Evolutionary conservation across 2,113 vertebrate genomes (phyloP), one percentile per base, ranked within the genome.

Genomic region (Albula glossodonta): DNA sequence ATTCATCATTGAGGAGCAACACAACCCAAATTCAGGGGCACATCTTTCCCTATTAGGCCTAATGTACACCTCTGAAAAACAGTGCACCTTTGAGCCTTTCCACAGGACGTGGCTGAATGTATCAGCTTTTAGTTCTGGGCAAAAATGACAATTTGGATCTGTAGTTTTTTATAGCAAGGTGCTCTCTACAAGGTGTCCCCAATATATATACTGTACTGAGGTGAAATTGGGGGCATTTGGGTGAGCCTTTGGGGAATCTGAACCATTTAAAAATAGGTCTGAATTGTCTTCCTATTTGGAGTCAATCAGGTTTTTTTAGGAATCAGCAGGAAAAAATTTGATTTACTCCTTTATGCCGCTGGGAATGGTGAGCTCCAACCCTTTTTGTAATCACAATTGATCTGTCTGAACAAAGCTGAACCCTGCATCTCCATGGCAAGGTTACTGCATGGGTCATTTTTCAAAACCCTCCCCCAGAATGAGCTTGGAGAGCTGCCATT

Each of bases 371-470:
- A 4, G 4, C 48, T 82, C 51, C 51, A 53, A 79, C 78, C 51
- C 82, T 83, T 78, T 90, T 90, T 90, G 87, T 88, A 86, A 89
- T 88, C 89, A 84, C 51, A 52, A 85, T 66, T 81, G 86, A 90
- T 90, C 84, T 87, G 86, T 89, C 89, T 86, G 91, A 91, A 92
- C 84, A 88, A 57, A 90, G 87, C 51, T 84, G 51, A 88, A 83
- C 83, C 4, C 80, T 80, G 84, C 87, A 89, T 78, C 86, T 90
- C 85, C 78, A 83, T 89, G 89, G 88, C 88, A 91, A 92, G 90
- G 91, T 91, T 90, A 89, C 88, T 89, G 90, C 88, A 88, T 91
- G 91, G 84, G 88, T 90, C 90, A 92, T 89, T 88, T 91, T 90
- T 90, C 86, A 90, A 79, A 78, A 70, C 53, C 87, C 81, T 88